Percentiles rank a stretch among this genome's conserved stretches.
phyloP scores from a whole-genome alignment of 2,888 invertebrate genomes.

The Parnassius smintheus region DNA sequence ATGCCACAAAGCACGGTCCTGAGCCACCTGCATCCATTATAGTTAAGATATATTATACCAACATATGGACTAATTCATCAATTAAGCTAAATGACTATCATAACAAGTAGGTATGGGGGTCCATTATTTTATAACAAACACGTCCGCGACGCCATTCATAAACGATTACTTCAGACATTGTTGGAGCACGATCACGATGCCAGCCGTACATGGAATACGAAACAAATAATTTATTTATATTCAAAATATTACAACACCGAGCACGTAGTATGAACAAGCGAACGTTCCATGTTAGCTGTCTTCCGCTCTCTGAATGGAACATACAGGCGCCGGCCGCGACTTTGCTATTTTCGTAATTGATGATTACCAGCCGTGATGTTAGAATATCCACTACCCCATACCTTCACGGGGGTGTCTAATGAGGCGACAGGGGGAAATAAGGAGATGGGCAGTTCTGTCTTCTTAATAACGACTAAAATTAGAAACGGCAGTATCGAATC shows the following conservation, averaged over 20 bases:
- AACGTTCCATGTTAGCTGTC: conserved; percentile 2
- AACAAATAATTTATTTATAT: conserved; percentile 2
- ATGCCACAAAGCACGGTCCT: too few relatives aligned
- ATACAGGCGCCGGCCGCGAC: conserved; percentile 8
- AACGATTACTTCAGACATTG: conserved; percentile 13
- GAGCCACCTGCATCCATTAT: too few relatives aligned
- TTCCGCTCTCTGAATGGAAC: conserved; percentile 20
- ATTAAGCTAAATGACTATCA: too few relatives aligned
- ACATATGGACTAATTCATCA: too few relatives aligned
- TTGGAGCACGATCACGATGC: conserved; percentile 13
- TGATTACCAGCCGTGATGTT: too few relatives aligned
- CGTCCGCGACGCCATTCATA: conserved; percentile 11
- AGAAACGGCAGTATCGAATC: too few relatives aligned
- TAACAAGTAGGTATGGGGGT: conserved; percentile 6
- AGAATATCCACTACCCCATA: too few relatives aligned
- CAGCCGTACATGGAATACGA: conserved; percentile 6
- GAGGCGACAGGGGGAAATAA: too few relatives aligned
- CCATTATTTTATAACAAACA: conserved; percentile 5
- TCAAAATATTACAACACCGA: conserved; percentile 1
- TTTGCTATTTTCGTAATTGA: background rate
- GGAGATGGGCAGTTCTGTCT: too few relatives aligned
- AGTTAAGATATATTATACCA: too few relatives aligned
- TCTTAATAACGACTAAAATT: too few relatives aligned
- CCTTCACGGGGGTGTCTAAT: too few relatives aligned
- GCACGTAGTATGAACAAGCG: conserved; percentile 4